Base-by-base conservation (phyloP, 2,113 vertebrate species). In the Hydrochoerus hydrochaeris region DNA sequence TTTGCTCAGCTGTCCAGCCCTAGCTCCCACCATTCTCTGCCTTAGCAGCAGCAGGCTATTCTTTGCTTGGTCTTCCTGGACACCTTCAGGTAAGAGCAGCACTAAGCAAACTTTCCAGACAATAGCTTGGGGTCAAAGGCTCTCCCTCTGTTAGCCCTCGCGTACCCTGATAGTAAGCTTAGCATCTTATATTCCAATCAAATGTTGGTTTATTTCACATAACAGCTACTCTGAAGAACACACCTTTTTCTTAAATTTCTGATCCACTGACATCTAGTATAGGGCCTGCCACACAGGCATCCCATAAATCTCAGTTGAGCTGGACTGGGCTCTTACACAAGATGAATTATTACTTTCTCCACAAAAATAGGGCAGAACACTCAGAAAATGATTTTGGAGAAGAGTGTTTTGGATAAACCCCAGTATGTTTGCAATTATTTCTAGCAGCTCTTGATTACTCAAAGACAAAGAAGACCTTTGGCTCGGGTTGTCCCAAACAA, bases 361-460 rank as follows among this genome's bases (percentile, higher is more conserved):
- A 77, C 77, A 94, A 91, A 97, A 94, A 84, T 69, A 97, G 88
- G 83, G 89, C 46, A 90, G 95, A 97, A 97, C 83, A 97, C 44
- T 83, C 96, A 97, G 87, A 95, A 95, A 96, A 96, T 84, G 95
- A 86, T 67, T n/a, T 57, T 80, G 35, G 41, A 94, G 60, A 96
- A 95, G 93, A 75, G 89, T 95, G 84, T 95, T 97, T 93, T 0
- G 0, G 95, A 98, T 94, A 97, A 97, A 91, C 57, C 52, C 80
- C 86, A 87, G 35, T 41, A 93, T 95, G 96, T 91, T 95, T 82
- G 95, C 91, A 97, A 96, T 97, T 97, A 95, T 88, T 96, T 75
- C 58, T 86, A 96, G 95, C 95, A 94, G 95, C 83, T 95, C 57
- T 96, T 89, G 86, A 95, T 97, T 96, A 95, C 80, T 91, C 38